Evolutionary conservation across 2,888 invertebrate species (phyloP).

Genomic region (Salpingus planirostris): DNA sequence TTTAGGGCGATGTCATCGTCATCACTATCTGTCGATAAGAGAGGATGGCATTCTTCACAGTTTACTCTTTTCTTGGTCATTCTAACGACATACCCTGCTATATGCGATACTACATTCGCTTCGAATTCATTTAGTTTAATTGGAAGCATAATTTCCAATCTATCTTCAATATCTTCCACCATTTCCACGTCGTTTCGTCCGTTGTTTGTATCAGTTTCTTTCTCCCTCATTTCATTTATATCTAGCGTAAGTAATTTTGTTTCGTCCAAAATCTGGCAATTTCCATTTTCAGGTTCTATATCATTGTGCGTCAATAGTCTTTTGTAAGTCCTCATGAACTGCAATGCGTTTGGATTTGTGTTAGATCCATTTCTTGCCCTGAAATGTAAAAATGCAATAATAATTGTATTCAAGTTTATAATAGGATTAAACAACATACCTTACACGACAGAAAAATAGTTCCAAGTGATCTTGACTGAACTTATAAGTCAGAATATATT

Average conservation of each 20-base stretch:
- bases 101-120: neutral
- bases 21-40: slow-evolving; percentile 1
- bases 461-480: neutral
- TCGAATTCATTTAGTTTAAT: neutral
- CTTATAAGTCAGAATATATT: neutral
- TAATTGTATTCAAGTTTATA: neutral
- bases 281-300: neutral
- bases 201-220: no score
- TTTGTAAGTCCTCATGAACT: neutral
- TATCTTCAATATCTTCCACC: neutral
- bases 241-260: neutral
- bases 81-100: slow-evolving; percentile 1
- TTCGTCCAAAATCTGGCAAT: neutral
- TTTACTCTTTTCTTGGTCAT: neutral
- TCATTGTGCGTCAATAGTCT: neutral
- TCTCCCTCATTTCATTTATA: no score
- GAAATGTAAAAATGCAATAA: neutral
- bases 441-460: neutral
- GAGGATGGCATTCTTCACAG: no score
- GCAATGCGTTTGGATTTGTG: neutral
- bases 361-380: neutral
- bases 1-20: no score
- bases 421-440: neutral
- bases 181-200: no score
- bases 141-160: neutral